These are phyloP conservation scores for Halyomorpha halys DNA, from an alignment of 1,140 invertebrate species.

Conservation along the genomic window DNA sequence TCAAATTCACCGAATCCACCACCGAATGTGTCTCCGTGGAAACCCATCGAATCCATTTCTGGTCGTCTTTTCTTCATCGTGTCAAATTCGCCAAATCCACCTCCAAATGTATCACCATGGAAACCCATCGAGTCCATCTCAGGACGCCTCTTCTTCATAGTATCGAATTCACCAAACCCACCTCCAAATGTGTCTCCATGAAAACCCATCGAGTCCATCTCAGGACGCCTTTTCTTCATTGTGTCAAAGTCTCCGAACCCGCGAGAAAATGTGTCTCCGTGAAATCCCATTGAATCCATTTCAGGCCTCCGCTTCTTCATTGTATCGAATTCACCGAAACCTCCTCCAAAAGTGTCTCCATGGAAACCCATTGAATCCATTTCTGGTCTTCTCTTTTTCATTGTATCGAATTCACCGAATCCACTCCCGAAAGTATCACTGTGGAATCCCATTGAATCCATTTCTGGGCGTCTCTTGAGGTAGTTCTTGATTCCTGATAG, in stretches of 20 bases:
- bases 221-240: slow-evolving; percentile 33
- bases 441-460: slow-evolving; percentile 36
- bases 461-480: slow-evolving; percentile 32
- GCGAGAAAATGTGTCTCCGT: slow-evolving; percentile 35
- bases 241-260: slow-evolving; percentile 39
- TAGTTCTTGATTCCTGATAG: slow-evolving; percentile 37
- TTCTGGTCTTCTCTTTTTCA: slow-evolving; percentile 33
- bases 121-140: slow-evolving; percentile 32
- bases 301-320: slow-evolving; percentile 35
- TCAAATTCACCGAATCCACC: slow-evolving; percentile 41
- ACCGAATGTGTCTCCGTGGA: slow-evolving; percentile 40
- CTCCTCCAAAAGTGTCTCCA: slow-evolving; percentile 38
- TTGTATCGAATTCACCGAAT: slow-evolving; percentile 39
- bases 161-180: slow-evolving; percentile 35
- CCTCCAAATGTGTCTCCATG: slow-evolving; percentile 30
- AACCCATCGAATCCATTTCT: slow-evolving; percentile 39
- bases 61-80: slow-evolving; percentile 38
- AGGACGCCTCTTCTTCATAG: slow-evolving; percentile 33
- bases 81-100: slow-evolving; percentile 41
- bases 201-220: slow-evolving; percentile 32
- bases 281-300: slow-evolving; percentile 34
- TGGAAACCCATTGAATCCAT: slow-evolving; percentile 36
- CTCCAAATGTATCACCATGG: slow-evolving; percentile 33
- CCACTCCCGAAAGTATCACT: slow-evolving; percentile 38
- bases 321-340: slow-evolving; percentile 39